phyloP scores from a whole-genome alignment of 2,797 vertebrate genomes.

The Ptychobarbus kaznakovi region DNA sequence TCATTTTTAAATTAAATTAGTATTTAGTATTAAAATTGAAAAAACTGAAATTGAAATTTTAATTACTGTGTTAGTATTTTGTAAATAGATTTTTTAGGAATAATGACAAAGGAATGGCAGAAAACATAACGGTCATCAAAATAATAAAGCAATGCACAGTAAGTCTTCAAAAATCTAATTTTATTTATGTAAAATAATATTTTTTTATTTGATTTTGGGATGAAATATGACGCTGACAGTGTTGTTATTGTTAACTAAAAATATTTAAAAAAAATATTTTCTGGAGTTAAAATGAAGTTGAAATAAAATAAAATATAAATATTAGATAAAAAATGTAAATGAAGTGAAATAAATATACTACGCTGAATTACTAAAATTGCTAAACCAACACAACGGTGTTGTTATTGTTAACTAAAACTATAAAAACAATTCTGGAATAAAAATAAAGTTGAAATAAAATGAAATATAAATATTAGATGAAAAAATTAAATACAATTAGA shows the following conservation, averaged over 20 bases:
- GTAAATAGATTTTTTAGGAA: background rate
- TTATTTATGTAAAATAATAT: background rate
- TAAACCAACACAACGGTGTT: too few relatives aligned
- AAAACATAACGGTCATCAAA: background rate
- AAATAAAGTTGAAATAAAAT: background rate
- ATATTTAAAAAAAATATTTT: too few relatives aligned
- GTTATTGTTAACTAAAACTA: background rate
- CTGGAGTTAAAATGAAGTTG: too few relatives aligned
- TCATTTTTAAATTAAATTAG: background rate
- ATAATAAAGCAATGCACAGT: background rate
- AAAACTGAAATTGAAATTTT: background rate
- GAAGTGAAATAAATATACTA: too few relatives aligned
- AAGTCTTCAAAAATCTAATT: background rate
- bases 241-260: background rate
- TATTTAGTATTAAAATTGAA: too few relatives aligned
- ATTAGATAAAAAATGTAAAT: too few relatives aligned
- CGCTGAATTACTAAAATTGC: too few relatives aligned
- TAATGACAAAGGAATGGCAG: background rate
- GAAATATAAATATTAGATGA: background rate
- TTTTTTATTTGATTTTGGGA: background rate
- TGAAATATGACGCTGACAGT: too few relatives aligned
- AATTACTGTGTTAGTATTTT: too few relatives aligned
- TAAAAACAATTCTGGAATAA: background rate
- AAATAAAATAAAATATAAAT: too few relatives aligned
- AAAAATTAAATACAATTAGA: background rate